Conservation (phyloP, 2,113 vertebrate genomes). For the Anarhynchus alexandrinus region DNA sequence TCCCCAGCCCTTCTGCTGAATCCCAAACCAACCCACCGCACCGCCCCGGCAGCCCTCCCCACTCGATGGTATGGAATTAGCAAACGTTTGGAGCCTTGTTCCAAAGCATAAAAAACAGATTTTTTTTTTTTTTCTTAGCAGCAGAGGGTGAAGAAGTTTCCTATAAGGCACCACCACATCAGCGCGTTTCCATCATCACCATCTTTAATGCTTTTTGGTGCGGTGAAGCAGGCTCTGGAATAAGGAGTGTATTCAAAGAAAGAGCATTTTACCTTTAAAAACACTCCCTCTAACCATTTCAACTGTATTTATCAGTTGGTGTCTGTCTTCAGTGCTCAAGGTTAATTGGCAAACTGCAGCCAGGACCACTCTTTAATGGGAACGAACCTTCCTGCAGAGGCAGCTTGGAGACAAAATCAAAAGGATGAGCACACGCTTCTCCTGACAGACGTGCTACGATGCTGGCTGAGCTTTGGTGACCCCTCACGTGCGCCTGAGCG, state of each 20-base stretch:
- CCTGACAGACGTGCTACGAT: fast-evolving
- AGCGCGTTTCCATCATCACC: fast-evolving
- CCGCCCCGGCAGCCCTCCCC: background rate
- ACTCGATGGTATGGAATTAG: fast-evolving
- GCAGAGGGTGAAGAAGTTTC: background rate
- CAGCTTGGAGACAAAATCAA: background rate
- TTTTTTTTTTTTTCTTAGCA: background rate
- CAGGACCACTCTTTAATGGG: background rate
- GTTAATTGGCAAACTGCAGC: background rate
- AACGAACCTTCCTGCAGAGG: background rate
- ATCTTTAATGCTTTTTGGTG: background rate
- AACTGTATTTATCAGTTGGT: background rate
- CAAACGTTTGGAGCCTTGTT: fast-evolving
- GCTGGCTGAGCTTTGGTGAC: background rate
- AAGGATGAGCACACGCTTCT: fast-evolving
- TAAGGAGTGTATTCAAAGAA: background rate
- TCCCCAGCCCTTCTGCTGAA: background rate
- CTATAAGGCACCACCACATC: fast-evolving
- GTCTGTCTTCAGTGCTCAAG: fast-evolving
- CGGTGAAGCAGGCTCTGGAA: background rate
- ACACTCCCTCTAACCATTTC: background rate
- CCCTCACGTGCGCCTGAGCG: fast-evolving
- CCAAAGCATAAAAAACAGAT: fast-evolving
- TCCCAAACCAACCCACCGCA: background rate
- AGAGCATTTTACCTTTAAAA: background rate